A percentile compares a stretch with the other conserved stretches of the same genome.
These are phyloP conservation scores for Zaprionus obscuricornis DNA, from an alignment of 2,888 invertebrate species.

Conservation along the genomic window DNA sequence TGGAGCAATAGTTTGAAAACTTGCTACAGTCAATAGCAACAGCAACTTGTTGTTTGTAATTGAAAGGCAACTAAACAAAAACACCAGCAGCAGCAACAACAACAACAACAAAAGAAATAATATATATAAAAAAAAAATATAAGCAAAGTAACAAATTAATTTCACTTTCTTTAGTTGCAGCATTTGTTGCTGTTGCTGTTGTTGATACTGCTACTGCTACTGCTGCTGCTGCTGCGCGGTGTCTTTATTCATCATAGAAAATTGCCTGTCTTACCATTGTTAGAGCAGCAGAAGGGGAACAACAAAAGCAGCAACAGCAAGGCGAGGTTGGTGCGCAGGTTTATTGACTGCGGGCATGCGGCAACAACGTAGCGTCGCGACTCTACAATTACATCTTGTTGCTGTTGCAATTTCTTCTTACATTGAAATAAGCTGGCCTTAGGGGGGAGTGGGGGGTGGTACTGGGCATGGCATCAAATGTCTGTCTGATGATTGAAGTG, in stretches of 20 bases:
- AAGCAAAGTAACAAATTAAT: slow-evolving; percentile 61
- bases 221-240: slow-evolving; percentile 17
- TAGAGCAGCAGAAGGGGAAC: slow-evolving; percentile 9
- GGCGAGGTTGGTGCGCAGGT: slow-evolving; percentile 44
- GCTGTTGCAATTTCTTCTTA: too few species aligned
- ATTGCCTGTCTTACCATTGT: slow-evolving; percentile 45
- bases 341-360: slow-evolving; percentile 62
- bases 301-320: slow-evolving; percentile 28
- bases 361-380: slow-evolving; percentile 35
- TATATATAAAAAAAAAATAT: slow-evolving; percentile 14
- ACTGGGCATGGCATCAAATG: slow-evolving; percentile 5
- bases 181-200: slow-evolving; percentile 24
- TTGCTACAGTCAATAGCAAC: too few species aligned
- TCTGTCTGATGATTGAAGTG: slow-evolving; percentile 3
- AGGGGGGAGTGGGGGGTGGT: slow-evolving; percentile 3
- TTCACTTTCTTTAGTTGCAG: slow-evolving; percentile 71
- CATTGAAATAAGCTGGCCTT: too few species aligned
- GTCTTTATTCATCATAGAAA: slow-evolving; percentile 37
- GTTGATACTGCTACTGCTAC: neutral
- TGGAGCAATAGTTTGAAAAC: slow-evolving; percentile 39
- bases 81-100: neutral
- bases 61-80: slow-evolving; percentile 12
- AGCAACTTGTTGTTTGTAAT: slow-evolving; percentile 19
- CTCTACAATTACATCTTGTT: slow-evolving; percentile 57
- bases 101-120: slow-evolving; percentile 14